Base-by-base conservation (phyloP, 2,888 invertebrate species). In the Patella depressa region DNA sequence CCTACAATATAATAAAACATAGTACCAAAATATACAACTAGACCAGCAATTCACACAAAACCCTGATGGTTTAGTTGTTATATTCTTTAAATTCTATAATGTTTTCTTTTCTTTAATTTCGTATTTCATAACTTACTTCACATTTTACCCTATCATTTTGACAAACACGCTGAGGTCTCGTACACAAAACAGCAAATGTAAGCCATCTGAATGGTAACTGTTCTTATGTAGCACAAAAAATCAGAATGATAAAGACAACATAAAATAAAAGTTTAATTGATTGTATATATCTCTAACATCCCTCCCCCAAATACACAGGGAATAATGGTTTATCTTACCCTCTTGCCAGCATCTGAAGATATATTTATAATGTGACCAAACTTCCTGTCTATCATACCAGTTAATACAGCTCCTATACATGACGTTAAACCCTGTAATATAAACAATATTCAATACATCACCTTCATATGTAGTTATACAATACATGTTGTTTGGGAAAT, bases 1-100 rank as follows among this genome's bases (percentile, higher is more conserved):
- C 89, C 90, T 91, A 85, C 3, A 78, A 79, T 24, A 54, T 45
- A 45, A 81, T 91, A 93, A 83, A 92, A 92, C 84, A 92, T 92
- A 71, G 91, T 90, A 14, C 92, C 92, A 11, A 91, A 90, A 82
- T 92, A 93, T 19, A 92, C 92, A 65, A 91, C 91, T 53, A 92
- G 84, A 3, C 92, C 92, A 54, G 92, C 84, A 81, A 92, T 90
- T 29, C 29, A 29, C 29, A 29, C 29, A 29, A 0, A 91, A 88
- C 90, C 90, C 81, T 91, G 92, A 83, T 91, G 92, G 34, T 34
- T 34, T 34, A 4, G 4, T 34, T 34, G 3, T 34, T 34, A 34
- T 5, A 4, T 34, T 34, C 2, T 34, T 34, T 34, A 34, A 34
- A 34, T 34, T 34, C 5, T 3, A 34, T 4, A 34, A 34, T 34